Conservation (phyloP, 2,797 vertebrate species). For the Craterocephalus amniculus region DNA sequence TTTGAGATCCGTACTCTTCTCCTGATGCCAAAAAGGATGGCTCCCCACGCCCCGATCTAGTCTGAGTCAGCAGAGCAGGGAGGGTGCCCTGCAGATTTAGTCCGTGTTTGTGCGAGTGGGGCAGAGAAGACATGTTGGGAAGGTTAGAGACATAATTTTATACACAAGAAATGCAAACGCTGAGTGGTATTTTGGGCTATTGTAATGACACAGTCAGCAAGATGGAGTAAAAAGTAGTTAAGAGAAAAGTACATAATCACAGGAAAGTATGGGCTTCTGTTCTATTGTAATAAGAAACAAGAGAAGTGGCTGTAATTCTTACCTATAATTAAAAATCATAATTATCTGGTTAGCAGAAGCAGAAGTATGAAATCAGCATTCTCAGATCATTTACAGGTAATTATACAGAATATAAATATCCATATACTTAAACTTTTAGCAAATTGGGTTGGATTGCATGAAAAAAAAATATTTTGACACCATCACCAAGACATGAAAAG, state of each 20-base stretch:
- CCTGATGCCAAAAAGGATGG: conserved; percentile 65
- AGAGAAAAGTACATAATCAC: conserved; percentile 59
- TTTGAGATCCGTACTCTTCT: conserved; percentile 49
- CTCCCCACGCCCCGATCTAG: conserved; percentile 63
- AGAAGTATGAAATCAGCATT: conserved; percentile 23
- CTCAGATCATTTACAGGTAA: conserved; percentile 8
- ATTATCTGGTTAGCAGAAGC: conserved; percentile 23
- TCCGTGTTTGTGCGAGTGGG: conserved; percentile 51
- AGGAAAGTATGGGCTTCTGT: conserved; percentile 48
- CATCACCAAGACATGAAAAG: conserved; percentile 10
- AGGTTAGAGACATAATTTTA: conserved; percentile 45
- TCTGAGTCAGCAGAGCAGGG: conserved; percentile 74
- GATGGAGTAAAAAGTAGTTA: conserved; percentile 46
- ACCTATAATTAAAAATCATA: conserved; percentile 41
- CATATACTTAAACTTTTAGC: conserved; percentile 10
- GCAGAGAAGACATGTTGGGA: conserved; percentile 41
- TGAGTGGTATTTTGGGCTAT: conserved; percentile 53
- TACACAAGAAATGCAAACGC: conserved; percentile 48
- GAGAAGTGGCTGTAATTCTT: conserved; percentile 17
- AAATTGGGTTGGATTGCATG: background rate
- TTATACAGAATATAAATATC: background rate
- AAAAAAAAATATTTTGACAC: conserved; percentile 11
- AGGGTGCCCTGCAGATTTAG: conserved; percentile 62
- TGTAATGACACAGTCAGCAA: conserved; percentile 56
- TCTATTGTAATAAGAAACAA: conserved; percentile 37